Base-by-base conservation (phyloP, 1,140 invertebrate species). In the Rhizoglyphus robini region DNA sequence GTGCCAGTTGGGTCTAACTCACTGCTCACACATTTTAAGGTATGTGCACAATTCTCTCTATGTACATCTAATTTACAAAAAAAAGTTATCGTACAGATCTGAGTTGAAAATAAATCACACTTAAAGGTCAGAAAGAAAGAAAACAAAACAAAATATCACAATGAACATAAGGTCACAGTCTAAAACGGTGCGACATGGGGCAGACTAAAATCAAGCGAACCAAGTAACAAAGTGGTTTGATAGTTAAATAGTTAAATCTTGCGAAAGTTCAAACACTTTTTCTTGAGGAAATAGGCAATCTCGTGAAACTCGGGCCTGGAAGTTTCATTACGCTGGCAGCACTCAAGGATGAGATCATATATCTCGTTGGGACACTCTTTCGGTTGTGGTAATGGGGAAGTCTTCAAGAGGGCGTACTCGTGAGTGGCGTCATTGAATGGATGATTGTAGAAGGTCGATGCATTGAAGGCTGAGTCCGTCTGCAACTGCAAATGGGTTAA, bases 281-380 rank as follows among this genome's bases (percentile, higher is more conserved):
- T 81, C 73, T 92, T 87, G 47, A 95, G 80, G 78, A 92, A 94
- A 72, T 92, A 81, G 74, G 91, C 87, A 67, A 95, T 88, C 76
- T 94, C 89, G 65, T 85, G 80, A 77, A 95, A 95, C 66, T 85
- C 86, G 18, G 91, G 91, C n/a, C 91, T 80, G 72, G 87, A 85
- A 5, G 79, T 75, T 48, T 87, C 88, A 71, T 88, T 86, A 31
- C 87, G 80, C 72, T 90, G 88, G 91, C 91, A 95, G 75, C 91
- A 95, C 73, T 93, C 88, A 67, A 85, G 81, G 88, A 95, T 94
- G 67, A 96, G 77, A 75, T 93, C 90, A 77, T 90, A 94, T 65
- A 94, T 87, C 75, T 92, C 89, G 67, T 88, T 83, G 13, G 88
- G 87, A 76, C 90, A 93, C 69, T 87, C 29, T 31, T 68, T 47